Evolutionary conservation across 2,797 vertebrate species (phyloP).

Genomic region (Anguilla anguilla): DNA sequence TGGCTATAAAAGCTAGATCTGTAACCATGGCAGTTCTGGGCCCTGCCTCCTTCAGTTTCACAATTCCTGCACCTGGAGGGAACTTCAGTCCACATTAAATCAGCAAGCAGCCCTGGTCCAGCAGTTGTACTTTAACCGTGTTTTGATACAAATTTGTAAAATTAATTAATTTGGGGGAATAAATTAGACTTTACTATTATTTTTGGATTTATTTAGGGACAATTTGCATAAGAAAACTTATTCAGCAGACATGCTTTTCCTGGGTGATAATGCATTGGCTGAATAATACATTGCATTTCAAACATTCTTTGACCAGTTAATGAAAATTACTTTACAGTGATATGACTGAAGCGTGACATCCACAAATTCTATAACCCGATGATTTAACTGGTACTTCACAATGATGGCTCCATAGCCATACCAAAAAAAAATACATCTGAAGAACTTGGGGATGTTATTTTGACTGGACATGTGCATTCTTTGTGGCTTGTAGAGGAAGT

Average conservation of each 20-base stretch:
- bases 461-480: neutral
- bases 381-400: neutral
- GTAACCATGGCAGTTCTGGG: neutral
- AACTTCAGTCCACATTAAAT: neutral
- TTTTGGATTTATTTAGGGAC: neutral
- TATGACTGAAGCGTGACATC: neutral
- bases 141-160: neutral
- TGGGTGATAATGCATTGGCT: neutral
- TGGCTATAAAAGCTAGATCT: neutral
- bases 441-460: neutral
- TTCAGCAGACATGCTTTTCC: neutral
- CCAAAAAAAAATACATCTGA: neutral
- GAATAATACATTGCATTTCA: neutral
- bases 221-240: neutral
- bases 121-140: neutral
- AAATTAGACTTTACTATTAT: neutral
- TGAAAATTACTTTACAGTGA: neutral
- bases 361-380: neutral
- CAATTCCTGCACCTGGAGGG: constrained; percentile 1
- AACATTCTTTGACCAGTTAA: neutral
- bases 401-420: neutral
- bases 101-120: neutral
- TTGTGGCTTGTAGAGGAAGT: neutral
- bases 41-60: neutral
- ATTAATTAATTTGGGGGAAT: neutral